phyloP scores from a whole-genome alignment of 1,140 invertebrate species.

The Caenorhabditis remanei region DNA sequence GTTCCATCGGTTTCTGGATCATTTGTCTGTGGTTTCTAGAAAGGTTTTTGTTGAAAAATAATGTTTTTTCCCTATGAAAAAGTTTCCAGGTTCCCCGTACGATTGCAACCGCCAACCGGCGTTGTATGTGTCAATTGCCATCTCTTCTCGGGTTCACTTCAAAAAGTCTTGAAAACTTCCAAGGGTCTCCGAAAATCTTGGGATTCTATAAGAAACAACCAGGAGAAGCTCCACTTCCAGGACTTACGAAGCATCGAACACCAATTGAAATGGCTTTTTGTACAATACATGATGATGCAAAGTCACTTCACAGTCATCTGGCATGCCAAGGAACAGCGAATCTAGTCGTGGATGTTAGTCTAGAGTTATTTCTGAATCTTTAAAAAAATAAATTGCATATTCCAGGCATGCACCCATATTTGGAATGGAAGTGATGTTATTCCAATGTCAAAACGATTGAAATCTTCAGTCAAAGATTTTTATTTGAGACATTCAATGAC shows the following conservation, averaged over 20 bases:
- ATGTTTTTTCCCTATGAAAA: neutral
- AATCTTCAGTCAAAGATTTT: constrained; percentile 33
- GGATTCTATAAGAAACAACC: constrained; percentile 61
- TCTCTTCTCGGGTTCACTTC: constrained; percentile 32
- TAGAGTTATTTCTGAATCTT: neutral
- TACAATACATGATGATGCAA: constrained; percentile 45
- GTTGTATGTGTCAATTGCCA: constrained; percentile 61
- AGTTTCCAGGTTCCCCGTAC: constrained; percentile 52
- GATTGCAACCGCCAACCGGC: constrained; percentile 56
- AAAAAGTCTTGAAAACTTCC: constrained; percentile 43
- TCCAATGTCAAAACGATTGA: constrained; percentile 46
- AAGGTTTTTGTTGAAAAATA: neutral
- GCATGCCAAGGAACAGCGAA: constrained; percentile 50
- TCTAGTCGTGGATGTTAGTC: constrained; percentile 41
- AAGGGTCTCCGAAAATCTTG: constrained; percentile 19
- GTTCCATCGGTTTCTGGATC: constrained; percentile 56
- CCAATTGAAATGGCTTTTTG: constrained; percentile 63
- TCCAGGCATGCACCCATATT: constrained; percentile 57
- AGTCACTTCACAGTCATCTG: constrained; percentile 43
- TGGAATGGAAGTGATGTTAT: constrained; percentile 51
- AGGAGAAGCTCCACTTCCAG: constrained; percentile 57
- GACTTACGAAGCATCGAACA: constrained; percentile 57
- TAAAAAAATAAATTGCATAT: neutral
- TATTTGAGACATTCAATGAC: constrained; percentile 61
- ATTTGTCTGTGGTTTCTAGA: constrained; percentile 54